Percentiles rank a stretch among this genome's conserved stretches.
Evolutionary conservation across 2,113 vertebrate genomes (phyloP).

Genomic region (Malaclemys terrapin): DNA sequence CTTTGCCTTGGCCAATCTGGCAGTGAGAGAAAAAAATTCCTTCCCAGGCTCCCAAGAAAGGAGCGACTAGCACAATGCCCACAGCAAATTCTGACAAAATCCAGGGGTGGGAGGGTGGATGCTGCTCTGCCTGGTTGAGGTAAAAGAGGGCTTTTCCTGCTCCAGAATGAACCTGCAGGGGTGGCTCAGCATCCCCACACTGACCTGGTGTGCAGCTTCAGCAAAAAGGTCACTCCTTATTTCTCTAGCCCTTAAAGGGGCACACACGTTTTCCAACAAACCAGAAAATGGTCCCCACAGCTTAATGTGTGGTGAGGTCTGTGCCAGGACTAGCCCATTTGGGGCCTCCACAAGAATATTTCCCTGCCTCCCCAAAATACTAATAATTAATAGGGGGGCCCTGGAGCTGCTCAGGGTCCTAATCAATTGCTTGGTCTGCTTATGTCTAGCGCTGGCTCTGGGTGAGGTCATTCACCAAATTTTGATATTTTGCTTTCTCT

Average conservation of each 20-base stretch:
- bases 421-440: neutral
- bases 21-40: no score
- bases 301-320: neutral
- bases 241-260: neutral
- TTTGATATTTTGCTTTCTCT: neutral
- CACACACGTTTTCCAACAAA: neutral
- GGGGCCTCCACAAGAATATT: neutral
- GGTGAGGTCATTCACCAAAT: neutral
- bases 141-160: no score
- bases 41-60: no score
- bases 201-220: no score
- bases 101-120: no score
- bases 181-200: no score
- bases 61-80: no score
- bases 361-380: neutral
- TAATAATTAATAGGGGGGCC: neutral
- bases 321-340: neutral
- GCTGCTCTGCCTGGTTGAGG: no score
- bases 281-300: neutral
- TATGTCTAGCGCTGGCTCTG: neutral
- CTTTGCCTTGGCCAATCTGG: no score
- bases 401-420: neutral
- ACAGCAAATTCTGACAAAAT: no score
- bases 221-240: neutral
- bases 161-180: no score